Evolutionary conservation across 2,888 invertebrate genomes (phyloP), one percentile per base, ranked within the genome.

Genomic region (Agriopis marginaria): DNA sequence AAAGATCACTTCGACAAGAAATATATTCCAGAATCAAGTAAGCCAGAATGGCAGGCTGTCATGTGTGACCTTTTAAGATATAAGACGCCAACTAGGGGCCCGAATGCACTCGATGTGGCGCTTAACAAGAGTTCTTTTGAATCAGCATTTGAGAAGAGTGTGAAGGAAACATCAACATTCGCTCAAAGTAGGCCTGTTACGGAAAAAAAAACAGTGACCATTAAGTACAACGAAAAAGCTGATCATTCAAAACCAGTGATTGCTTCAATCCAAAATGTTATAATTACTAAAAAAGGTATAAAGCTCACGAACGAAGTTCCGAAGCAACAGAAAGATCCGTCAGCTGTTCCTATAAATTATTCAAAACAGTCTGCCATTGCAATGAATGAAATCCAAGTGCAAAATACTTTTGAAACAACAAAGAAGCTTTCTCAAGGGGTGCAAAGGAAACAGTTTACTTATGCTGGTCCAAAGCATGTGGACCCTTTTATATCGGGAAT

Each of bases 1-100:
- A 69, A 69, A 58, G 51, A 7, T 42, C 55, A 56, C 44, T 9
- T 23, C 23, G 69, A 73, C 51, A 75, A 69, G 17, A 62, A 70
- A 42, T n/a, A 17, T 45, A 49, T 61, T n/a, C 54, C 70, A 44
- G 62, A 68, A 44, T 55, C 59, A 11, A 73, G 73, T 62, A 69
- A 71, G 9, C 73, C 69, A 42, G 77, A 92, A 74, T 93, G 93
- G 93, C 83, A 88, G 73, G 83, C 81, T 58, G 94, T 94, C 7
- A 85, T 93, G 85, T 82, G 90, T 72, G 90, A 85, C 56, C 73
- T 94, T 63, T 77, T 85, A 60, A 85, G 90, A 64, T 90, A 89
- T 53, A 93, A 91, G 74, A 93, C 94, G 5, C 91, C 91, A 1
- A 85, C 82, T 50, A 84, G 91, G 72, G 90, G 89, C 0, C 89